A percentile compares a stretch with the other conserved stretches of the same genome.
Conservation (phyloP, 2,113 vertebrate genomes). For the Melanocharis versteri region DNA sequence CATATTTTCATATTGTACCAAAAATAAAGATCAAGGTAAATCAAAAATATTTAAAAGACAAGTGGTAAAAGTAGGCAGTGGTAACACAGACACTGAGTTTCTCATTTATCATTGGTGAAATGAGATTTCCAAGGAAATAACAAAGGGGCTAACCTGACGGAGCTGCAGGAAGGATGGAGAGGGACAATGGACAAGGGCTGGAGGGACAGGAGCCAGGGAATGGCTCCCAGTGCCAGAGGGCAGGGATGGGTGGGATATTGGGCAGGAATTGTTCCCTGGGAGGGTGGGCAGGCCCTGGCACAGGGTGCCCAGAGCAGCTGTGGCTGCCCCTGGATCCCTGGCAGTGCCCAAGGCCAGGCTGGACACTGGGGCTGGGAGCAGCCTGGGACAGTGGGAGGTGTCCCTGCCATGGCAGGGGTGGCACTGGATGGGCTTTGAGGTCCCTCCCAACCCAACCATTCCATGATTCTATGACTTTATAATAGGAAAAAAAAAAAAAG, state of each 20-base stretch:
- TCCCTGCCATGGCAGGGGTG: background rate
- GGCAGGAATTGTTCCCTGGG: background rate
- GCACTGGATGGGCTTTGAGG: accelerated
- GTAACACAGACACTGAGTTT: background rate
- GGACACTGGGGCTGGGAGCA: background rate
- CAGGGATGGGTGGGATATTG: accelerated
- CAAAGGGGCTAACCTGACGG: background rate
- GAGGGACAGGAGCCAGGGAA: background rate
- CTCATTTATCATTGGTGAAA: background rate
- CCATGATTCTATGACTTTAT: too few species aligned
- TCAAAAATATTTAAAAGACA: background rate
- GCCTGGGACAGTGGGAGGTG: background rate
- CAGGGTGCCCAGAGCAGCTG: background rate
- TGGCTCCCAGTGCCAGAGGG: background rate
- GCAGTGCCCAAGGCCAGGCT: background rate
- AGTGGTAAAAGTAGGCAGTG: background rate
- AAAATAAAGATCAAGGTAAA: background rate
- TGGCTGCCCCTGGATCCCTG: background rate
- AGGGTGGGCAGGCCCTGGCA: background rate
- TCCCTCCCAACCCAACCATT: background rate
- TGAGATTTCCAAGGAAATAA: background rate
- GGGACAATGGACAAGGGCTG: accelerated
- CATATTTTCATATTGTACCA: background rate
- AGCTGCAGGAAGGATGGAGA: accelerated
- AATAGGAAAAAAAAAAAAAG: background rate